Percentiles rank a stretch among this genome's conserved stretches.
These are phyloP conservation scores for Tetraneura akinire DNA, from an alignment of 1,140 invertebrate genomes.

Conservation along the genomic window DNA sequence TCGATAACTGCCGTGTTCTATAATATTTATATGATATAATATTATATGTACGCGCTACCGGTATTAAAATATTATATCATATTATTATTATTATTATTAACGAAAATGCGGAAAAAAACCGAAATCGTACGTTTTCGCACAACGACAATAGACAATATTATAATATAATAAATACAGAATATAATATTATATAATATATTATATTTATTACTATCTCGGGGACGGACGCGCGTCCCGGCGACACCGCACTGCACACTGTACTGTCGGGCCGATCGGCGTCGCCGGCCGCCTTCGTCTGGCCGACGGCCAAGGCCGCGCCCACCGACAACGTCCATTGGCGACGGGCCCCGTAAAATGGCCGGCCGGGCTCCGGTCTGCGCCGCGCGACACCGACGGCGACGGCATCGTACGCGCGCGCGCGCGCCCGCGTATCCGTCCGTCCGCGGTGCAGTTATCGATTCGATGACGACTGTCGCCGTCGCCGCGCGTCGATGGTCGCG, in stretches of 20 bases:
- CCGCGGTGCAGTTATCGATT: constrained; percentile 37
- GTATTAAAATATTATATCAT: no score
- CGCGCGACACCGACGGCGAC: background rate
- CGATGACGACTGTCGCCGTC: background rate
- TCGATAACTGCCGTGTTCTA: no score
- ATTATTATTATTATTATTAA: no score
- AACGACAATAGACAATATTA: no score
- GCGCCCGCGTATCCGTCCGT: background rate
- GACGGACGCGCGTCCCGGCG: constrained; percentile 48
- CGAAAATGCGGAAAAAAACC: no score
- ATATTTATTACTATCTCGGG: no score
- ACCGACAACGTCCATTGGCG: constrained; percentile 18
- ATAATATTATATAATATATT: background rate
- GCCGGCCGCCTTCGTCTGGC: constrained; percentile 31
- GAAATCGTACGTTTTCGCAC: no score
- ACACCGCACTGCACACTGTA: constrained; percentile 49
- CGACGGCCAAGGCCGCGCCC: constrained; percentile 12
- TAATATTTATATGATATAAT: no score
- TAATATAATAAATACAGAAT: no score
- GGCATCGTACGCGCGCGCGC: background rate
- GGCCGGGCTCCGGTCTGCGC: constrained; percentile 8
- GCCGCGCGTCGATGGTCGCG: background rate
- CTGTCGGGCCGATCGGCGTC: constrained; percentile 27
- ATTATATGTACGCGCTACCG: no score
- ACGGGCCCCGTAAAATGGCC: constrained; percentile 44